A percentile compares a stretch with the other conserved stretches of the same genome.
Conservation (phyloP, 2,888 invertebrate species). For the Marronus borbonicus region DNA sequence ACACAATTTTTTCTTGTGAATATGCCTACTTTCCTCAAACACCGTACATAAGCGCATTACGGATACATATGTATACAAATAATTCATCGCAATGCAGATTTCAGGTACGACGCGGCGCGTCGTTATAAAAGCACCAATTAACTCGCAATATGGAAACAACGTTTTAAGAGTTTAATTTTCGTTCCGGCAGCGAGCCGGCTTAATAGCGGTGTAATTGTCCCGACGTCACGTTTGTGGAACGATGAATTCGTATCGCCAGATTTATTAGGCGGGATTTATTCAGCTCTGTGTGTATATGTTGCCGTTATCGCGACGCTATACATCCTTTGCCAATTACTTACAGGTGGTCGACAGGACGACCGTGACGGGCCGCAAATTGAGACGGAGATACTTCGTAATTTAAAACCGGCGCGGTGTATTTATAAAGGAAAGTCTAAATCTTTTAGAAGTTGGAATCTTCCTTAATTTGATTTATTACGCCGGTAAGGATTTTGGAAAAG, state of each 20-base stretch:
- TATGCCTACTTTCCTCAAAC: neutral
- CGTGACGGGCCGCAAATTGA: neutral
- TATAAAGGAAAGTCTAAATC: neutral
- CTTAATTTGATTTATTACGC: neutral
- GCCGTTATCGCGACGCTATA: neutral
- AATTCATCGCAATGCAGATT: neutral
- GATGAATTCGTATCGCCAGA: constrained; percentile 2
- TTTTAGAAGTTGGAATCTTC: neutral
- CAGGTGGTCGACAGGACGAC: neutral
- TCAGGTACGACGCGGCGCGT: neutral
- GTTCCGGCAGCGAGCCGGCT: neutral
- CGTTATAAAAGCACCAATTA: neutral
- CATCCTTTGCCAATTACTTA: constrained; percentile 5
- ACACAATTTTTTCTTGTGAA: neutral
- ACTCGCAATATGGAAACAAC: constrained; percentile 12
- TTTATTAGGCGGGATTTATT: constrained; percentile 6
- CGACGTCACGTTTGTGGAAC: constrained; percentile 1
- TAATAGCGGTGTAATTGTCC: constrained; percentile 13
- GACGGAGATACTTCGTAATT: neutral
- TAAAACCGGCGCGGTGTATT: neutral
- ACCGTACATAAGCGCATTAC: neutral
- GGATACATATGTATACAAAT: neutral
- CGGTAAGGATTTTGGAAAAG: neutral
- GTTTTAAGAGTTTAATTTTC: constrained; percentile 10
- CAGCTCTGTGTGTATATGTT: neutral